Evolutionary conservation across 2,113 vertebrate species (phyloP), one percentile per base, ranked within the genome.

Genomic region (Dipodomys ordii): DNA sequence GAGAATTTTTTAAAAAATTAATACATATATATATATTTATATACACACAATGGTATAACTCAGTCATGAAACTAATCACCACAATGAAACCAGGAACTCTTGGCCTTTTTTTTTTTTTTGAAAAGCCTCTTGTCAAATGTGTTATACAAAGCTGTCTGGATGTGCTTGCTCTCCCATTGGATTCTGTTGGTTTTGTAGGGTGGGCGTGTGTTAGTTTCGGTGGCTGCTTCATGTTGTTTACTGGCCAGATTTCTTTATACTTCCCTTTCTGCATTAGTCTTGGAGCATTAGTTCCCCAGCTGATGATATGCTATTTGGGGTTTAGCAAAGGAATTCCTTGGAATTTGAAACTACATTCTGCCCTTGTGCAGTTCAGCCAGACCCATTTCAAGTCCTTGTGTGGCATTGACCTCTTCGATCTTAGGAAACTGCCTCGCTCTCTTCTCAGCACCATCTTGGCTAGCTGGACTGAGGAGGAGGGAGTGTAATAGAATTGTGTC

Each of bases 131-230:
- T 27, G 7, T 27, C 1, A 1, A 10, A 28, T 8, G 44, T 3
- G 3, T 69, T 7, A 0, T 2, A 28, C 13, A 74, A 57, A 22
- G 7, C 27, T 22, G 7, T 19, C 28, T 7, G 20, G 20, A 9
- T 39, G 64, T 68, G 49, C 53, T 18, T n/a, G 1, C 23, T 77
- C 57, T 69, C 27, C 6, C 13, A 23, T 44, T 72, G 15, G 53
- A n/a, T 19, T 25, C 0, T 4, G 20, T 84, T 77, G 39, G 9
- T 46, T 65, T 67, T 23, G 23, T 6, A 32, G 64, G 83, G 3
- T 57, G 13, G 19, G 22, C 12, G 7, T 44, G 10, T 53, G 44
- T 30, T 7, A 13, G 4, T 2, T 28, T 76, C 3, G 13, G 7
- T 23, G 1, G 18, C 28, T 25, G 20, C 22, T 64, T 87, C 49